Conservation (phyloP, 2,888 invertebrate genomes). For the Hymenopus coronatus region DNA sequence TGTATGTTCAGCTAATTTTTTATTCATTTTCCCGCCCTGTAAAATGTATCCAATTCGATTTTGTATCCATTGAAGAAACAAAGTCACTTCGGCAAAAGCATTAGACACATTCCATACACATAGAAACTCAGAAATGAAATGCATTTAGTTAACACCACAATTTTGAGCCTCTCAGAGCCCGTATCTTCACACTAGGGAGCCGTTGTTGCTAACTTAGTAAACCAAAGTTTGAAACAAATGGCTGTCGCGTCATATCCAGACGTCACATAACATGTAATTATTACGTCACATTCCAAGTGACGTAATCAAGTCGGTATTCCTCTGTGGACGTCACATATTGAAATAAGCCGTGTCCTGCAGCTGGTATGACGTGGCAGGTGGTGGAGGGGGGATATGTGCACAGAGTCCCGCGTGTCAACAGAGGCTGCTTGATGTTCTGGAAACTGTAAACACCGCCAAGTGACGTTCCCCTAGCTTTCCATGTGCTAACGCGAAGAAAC, state of each 20-base stretch:
- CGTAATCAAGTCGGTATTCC: background rate
- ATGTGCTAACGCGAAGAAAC: background rate
- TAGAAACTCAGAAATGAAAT: background rate
- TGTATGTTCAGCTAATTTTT: too few species aligned
- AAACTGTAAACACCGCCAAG: slow-evolving; percentile 4
- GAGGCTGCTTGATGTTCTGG: background rate
- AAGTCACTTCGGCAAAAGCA: too few species aligned
- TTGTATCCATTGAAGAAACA: too few species aligned
- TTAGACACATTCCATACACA: too few species aligned
- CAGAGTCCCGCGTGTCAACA: background rate
- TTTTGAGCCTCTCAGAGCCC: background rate
- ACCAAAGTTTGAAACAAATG: background rate
- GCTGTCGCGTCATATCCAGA: background rate
- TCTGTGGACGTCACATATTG: background rate
- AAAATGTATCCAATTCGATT: too few species aligned
- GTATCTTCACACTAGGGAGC: background rate
- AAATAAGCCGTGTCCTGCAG: background rate
- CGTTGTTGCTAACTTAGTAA: background rate
- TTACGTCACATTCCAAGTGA: background rate
- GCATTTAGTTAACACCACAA: background rate
- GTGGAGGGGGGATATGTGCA: background rate
- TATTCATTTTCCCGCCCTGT: too few species aligned
- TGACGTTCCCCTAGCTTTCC: background rate
- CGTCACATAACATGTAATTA: background rate
- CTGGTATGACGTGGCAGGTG: background rate